phyloP scores from a whole-genome alignment of 2,888 invertebrate genomes.

The Scaptomyza polygonia region DNA sequence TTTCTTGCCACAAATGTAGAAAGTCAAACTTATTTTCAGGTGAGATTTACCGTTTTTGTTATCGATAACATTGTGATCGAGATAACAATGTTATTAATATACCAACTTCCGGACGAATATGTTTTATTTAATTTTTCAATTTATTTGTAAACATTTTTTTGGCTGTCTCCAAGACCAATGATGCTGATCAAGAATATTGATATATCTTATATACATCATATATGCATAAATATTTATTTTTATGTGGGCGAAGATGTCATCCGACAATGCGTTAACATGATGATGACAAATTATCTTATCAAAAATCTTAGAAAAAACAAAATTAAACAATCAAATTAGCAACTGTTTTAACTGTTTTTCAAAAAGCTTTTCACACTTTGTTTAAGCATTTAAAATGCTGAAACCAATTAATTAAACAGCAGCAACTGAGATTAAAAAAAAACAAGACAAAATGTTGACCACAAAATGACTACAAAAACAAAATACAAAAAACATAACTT shows the following conservation, averaged over 20 bases:
- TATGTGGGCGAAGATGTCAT: constrained; percentile 3
- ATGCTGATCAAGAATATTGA: not conserved
- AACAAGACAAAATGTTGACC: constrained; percentile 18
- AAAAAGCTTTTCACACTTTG: not conserved
- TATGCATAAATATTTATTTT: not conserved
- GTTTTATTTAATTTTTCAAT: not conserved
- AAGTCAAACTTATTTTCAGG: constrained; percentile 92
- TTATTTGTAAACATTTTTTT: not conserved
- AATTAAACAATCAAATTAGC: not conserved
- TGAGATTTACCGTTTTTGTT: constrained; percentile 77
- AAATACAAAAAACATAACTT: constrained; percentile 11
- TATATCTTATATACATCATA: not conserved
- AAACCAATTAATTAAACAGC: not conserved
- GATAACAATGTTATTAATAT: not conserved
- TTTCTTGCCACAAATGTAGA: constrained; percentile 89
- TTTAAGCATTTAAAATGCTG: not conserved
- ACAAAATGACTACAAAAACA: not conserved
- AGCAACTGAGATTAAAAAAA: not conserved
- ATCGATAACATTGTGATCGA: no score
- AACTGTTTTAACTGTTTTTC: not conserved
- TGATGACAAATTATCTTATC: constrained; percentile 5
- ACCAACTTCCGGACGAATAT: not conserved
- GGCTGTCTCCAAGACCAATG: constrained; percentile 2
- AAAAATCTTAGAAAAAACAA: not conserved
- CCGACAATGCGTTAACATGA: not conserved